phyloP scores from a whole-genome alignment of 2,797 vertebrate species.

The Schizopygopsis malacanthus region DNA sequence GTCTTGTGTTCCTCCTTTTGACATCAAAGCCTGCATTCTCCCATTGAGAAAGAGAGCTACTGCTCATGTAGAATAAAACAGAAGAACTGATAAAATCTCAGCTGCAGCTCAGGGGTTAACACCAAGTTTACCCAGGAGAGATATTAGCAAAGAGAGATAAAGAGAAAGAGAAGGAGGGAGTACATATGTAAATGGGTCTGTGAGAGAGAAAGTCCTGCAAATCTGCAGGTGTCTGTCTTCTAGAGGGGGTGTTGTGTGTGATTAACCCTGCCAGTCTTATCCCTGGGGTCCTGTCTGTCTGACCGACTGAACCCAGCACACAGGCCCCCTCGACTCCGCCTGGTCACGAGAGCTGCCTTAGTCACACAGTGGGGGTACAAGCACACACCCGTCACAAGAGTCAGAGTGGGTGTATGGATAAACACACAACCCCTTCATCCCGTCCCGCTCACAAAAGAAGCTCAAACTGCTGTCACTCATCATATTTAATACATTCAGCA shows the following conservation, averaged over 20 bases:
- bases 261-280: conserved; percentile 52
- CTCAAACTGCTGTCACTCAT: conserved; percentile 44
- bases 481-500: conserved; percentile 47
- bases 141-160: conserved; percentile 50
- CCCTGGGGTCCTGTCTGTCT: conserved; percentile 51
- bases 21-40: conserved; percentile 39
- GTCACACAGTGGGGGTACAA: conserved; percentile 51
- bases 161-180: conserved; percentile 75
- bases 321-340: conserved; percentile 52
- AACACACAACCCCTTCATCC: conserved; percentile 37
- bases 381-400: conserved; percentile 37
- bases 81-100: conserved; percentile 46
- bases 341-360: conserved; percentile 60
- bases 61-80: conserved; percentile 31
- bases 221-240: conserved; percentile 80
- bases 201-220: conserved; percentile 37
- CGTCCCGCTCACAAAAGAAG: conserved; percentile 39
- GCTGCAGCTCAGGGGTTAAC: conserved; percentile 40
- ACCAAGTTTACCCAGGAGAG: conserved; percentile 56
- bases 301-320: conserved; percentile 46
- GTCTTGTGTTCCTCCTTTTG: conserved; percentile 1
- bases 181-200: conserved; percentile 66
- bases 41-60: conserved; percentile 35
- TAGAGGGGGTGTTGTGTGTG: conserved; percentile 50
- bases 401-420: conserved; percentile 40